Conservation (phyloP, 1,140 invertebrate genomes). For the Arctopsyche grandis region DNA sequence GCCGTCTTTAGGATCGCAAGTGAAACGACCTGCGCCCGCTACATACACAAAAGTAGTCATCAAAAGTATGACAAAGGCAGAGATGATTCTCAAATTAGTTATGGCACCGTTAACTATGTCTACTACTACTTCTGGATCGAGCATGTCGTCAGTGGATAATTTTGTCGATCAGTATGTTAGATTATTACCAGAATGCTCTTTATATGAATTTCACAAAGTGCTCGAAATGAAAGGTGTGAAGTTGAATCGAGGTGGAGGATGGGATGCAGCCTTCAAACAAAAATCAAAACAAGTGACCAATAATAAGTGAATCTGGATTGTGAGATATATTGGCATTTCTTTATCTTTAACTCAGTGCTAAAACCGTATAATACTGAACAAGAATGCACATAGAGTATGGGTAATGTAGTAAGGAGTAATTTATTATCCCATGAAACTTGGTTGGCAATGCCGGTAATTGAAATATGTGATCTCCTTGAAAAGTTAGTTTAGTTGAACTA, state of each 20-base stretch:
- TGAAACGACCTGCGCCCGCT: constrained; percentile 86
- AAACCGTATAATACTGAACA: background rate
- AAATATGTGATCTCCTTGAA: too few relatives aligned
- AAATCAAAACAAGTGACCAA: constrained; percentile 37
- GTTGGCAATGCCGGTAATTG: too few relatives aligned
- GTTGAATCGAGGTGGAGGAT: constrained; percentile 56
- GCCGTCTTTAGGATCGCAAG: constrained; percentile 90
- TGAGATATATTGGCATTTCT: background rate
- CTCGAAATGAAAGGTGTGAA: constrained; percentile 94
- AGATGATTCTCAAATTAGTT: constrained; percentile 98
- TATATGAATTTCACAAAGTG: constrained; percentile 94
- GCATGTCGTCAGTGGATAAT: constrained; percentile 56
- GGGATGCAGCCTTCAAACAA: constrained; percentile 53
- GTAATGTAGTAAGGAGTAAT: too few relatives aligned
- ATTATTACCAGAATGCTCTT: constrained; percentile 89
- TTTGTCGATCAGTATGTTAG: constrained; percentile 94
- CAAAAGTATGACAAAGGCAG: constrained; percentile 97
- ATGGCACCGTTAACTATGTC: constrained; percentile 93
- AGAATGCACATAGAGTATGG: too few relatives aligned
- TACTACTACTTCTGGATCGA: constrained; percentile 68
- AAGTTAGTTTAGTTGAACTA: too few relatives aligned
- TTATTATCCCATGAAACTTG: too few relatives aligned
- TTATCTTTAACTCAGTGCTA: background rate
- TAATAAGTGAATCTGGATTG: constrained; percentile 27
- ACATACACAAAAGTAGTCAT: constrained; percentile 89